Evolutionary conservation across 2,888 invertebrate species (phyloP).

Genomic region (Acleris laterana): DNA sequence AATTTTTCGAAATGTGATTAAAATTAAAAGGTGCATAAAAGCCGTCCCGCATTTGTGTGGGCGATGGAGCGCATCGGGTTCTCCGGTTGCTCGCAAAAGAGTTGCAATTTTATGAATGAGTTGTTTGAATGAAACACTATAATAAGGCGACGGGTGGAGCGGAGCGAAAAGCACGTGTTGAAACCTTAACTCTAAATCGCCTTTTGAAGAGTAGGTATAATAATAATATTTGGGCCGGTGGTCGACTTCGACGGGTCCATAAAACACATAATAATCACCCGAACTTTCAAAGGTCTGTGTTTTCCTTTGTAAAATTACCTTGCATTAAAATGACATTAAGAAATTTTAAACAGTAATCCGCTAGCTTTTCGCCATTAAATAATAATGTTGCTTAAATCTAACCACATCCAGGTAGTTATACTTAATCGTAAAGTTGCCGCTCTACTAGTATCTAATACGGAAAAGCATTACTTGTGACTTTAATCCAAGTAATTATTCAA

Average conservation of each 20-base stretch:
- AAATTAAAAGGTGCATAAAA: slow-evolving; percentile 51
- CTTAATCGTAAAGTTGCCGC: too few species aligned
- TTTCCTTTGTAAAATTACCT: slow-evolving; percentile 17
- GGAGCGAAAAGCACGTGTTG: slow-evolving; percentile 58
- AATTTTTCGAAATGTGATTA: slow-evolving; percentile 51
- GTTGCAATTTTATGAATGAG: slow-evolving; percentile 82
- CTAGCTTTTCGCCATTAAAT: too few species aligned
- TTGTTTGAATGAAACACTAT: slow-evolving; percentile 80
- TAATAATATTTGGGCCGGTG: slow-evolving; percentile 52
- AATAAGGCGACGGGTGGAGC: slow-evolving; percentile 58
- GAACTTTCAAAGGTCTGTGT: slow-evolving; percentile 43
- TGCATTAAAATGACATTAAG: not conserved
- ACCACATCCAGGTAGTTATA: too few species aligned
- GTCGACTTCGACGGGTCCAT: slow-evolving; percentile 63
- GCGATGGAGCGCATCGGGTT: slow-evolving; percentile 64
- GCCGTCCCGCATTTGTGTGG: slow-evolving; percentile 57
- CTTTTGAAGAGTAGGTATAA: slow-evolving; percentile 54
- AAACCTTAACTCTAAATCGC: slow-evolving; percentile 57
- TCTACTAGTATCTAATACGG: not conserved
- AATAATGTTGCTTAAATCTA: too few species aligned
- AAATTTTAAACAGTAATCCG: too few species aligned
- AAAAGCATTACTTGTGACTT: not conserved
- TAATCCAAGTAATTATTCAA: slow-evolving; percentile 6
- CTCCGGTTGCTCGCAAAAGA: slow-evolving; percentile 70
- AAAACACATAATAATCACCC: slow-evolving; percentile 65